A percentile compares a stretch with the other conserved stretches of the same genome.
phyloP scores from a whole-genome alignment of 2,113 vertebrate species.

The Caranx melampygus region DNA sequence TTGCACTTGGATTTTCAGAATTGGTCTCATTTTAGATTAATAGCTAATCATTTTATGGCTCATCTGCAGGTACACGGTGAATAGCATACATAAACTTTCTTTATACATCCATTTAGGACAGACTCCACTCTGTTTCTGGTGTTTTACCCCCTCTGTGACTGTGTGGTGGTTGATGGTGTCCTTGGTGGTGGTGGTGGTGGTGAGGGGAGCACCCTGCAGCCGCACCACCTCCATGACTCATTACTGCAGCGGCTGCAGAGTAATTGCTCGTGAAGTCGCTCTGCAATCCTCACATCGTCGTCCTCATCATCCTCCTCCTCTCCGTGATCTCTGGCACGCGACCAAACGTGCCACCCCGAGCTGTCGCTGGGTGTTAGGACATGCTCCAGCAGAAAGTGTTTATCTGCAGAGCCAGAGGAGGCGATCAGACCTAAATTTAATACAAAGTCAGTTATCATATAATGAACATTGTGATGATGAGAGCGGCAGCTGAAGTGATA shows the following conservation, averaged over 20 bases:
- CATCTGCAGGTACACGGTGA: too few species aligned
- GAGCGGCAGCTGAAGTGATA: not conserved
- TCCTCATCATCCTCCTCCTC: not conserved
- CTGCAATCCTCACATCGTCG: constrained; percentile 8
- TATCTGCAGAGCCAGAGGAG: constrained; percentile 31
- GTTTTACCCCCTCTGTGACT: not conserved
- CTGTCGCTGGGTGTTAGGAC: constrained; percentile 42
- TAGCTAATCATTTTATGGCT: too few species aligned
- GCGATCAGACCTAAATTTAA: constrained; percentile 8
- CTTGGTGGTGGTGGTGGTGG: not conserved
- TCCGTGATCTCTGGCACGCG: constrained; percentile 50
- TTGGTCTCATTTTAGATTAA: too few species aligned
- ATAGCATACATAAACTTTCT: too few species aligned
- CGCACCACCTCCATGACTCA: constrained; percentile 49
- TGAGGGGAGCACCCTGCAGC: not conserved
- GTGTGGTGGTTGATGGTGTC: not conserved
- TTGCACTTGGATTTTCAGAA: too few species aligned
- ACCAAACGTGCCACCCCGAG: constrained; percentile 52
- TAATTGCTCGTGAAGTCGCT: constrained; percentile 53
- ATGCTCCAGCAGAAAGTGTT: constrained; percentile 5
- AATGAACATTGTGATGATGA: not conserved
- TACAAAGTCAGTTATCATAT: constrained; percentile 17
- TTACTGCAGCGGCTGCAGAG: constrained; percentile 46
- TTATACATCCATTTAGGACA: not conserved
- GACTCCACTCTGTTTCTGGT: not conserved